These are phyloP conservation scores for Bergia sp. DNA, from an alignment of 92 coral and sea anemone species.

Conservation along the genomic window DNA sequence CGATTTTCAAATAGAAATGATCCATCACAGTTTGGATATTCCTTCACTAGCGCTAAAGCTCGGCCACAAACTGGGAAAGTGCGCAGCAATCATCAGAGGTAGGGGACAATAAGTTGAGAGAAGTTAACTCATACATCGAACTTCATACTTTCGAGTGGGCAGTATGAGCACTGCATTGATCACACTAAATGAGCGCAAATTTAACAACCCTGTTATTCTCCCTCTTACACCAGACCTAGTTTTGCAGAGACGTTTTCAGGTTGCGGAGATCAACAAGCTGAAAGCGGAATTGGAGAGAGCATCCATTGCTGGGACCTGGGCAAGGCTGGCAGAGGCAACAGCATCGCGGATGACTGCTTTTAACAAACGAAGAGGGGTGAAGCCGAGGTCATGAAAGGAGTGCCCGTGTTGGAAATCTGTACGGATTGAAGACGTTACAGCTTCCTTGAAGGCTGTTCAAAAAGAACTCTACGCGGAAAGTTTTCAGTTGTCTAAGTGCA, in stretches of 20 bases:
- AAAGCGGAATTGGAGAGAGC: not conserved
- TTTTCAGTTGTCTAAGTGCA: too few relatives aligned
- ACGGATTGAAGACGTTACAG: not conserved
- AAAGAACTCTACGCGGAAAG: too few relatives aligned
- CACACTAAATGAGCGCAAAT: constrained; percentile 2
- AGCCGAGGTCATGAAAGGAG: not conserved
- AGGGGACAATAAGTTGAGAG: constrained; percentile 25
- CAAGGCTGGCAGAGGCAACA: constrained; percentile 30
- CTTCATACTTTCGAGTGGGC: constrained; percentile 54
- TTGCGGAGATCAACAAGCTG: not conserved
- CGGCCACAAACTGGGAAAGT: constrained; percentile 47
- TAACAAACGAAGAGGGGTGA: too few relatives aligned
- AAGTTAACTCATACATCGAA: constrained; percentile 34
- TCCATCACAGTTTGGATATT: constrained; percentile 28
- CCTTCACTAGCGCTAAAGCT: constrained; percentile 50
- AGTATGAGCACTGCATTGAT: constrained; percentile 40
- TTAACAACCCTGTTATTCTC: constrained; percentile 45
- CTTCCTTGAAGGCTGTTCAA: not conserved
- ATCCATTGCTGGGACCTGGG: constrained; percentile 24
- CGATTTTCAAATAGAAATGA: not conserved
- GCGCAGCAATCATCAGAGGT: constrained; percentile 44
- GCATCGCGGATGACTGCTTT: not conserved
- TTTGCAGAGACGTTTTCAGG: constrained; percentile 31
- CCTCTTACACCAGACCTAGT: constrained; percentile 49
- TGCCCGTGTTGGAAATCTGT: not conserved